Base-by-base conservation (phyloP, 2,888 invertebrate genomes). In the Nycteola revayana region DNA sequence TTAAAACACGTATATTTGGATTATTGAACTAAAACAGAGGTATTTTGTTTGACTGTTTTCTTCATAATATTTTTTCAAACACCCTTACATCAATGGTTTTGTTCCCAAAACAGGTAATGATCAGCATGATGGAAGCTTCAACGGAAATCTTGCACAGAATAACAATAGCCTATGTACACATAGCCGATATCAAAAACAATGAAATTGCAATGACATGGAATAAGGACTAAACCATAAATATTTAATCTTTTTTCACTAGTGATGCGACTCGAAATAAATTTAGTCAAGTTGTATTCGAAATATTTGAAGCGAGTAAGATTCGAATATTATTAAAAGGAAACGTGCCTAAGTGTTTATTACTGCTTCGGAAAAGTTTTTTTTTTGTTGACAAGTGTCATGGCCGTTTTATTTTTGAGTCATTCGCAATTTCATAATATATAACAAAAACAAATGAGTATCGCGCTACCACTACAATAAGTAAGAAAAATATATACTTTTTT, bases 401-500 rank as follows among this genome's bases (percentile, higher is more conserved):
- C 9, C 20, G 10, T 21, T 40, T 33, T 39, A 44, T 50, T 44
- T 43, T 40, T 34, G 36, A 47, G 44, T 42, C 40, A 50, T 42
- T 42, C 25, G 34, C 30, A 48, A 38, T 43, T 41, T 45, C 29
- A 28, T 28, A 41, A 39, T 40, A 52, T 45, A 65, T 53, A 68
- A 65, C 58, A 62, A 61, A 66, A 70, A 64, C 51, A 53, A n/a
- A 62, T 51, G 60, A 45, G 55, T 62, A 55, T 57, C 60, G 66
- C 34, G 48, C 75, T 75, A 76, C 60, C 42, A 55, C 79, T 78
- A 79, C 63, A 58, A 84, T 64, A 73, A 78, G 84, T 87, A 87
- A 81, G 80, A 86, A 87, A 87, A 87, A 87, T 86, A 87, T 83
- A 86, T 79, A 66, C 59, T 47, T 52, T 42, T 49, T 40, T 36